Evolutionary conservation across 1,140 invertebrate species (phyloP), one percentile per base, ranked within the genome.

Genomic region (Cepaea nemoralis): DNA sequence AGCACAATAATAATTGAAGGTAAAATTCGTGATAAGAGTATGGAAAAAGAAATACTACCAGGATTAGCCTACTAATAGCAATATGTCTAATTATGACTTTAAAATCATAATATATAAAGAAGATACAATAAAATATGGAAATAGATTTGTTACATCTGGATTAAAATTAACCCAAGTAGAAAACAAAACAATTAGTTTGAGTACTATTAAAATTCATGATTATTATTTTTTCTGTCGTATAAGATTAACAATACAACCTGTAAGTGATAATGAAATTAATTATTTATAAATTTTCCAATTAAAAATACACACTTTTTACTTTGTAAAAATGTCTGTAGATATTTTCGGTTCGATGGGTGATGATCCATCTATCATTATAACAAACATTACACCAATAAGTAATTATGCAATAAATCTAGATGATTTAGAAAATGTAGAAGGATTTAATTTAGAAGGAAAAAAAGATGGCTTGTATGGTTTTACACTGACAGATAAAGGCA

Each of bases 191-290:
- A 59, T 59, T 24, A n/a, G 55, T 22, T 59, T 59, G 55, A 59
- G 24, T 59, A 12, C 24, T 19, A n/a, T 59, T 48, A 48, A 59
- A 59, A 59, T 59, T 59, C 55, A 59, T 12, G 55, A 59, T 59
- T 59, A 6, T n/a, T 59, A 14, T 59, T 24, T 19, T 10, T 5
- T 59, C n/a, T 59, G 55, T 59, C 55, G 55, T 48, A n/a, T 14
- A 59, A 59, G 55, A 59, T 59, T 59, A 59, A 59, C 55, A 59
- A 59, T 24, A 22, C 8, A 59, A 59, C 55, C 55, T 59, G 55
- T 59, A 19, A 59, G 55, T 59, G 55, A 14, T 59, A 59, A 59
- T 59, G 55, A 59, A 59, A 59, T 59, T 45, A 10, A 19, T 45
- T 10, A 10, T 45, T 45, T 10, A 10, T 19, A 8, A 45, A 45